Conservation (phyloP, 1,140 invertebrate species). For the Cylas formicarius region DNA sequence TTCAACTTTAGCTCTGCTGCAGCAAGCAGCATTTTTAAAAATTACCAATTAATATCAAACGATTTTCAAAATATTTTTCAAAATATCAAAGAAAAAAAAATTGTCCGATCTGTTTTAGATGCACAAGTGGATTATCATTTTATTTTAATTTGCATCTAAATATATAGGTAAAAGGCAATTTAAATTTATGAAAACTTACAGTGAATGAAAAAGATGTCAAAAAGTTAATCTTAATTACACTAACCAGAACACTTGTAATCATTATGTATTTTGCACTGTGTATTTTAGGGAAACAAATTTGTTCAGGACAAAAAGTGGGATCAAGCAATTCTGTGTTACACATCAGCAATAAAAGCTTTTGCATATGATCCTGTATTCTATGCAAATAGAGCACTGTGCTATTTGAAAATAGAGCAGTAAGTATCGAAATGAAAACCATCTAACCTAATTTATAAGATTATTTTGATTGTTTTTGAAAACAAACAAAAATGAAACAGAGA, state of each 20-base stretch:
- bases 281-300: constrained; percentile 68
- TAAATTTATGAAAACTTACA: background rate
- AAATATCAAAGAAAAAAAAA: too few species aligned
- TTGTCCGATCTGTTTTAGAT: too few species aligned
- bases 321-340: constrained; percentile 74
- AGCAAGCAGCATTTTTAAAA: constrained; percentile 9
- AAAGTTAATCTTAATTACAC: background rate
- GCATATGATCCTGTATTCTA: constrained; percentile 73
- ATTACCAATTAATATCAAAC: constrained; percentile 2
- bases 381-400: constrained; percentile 82
- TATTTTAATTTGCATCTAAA: too few species aligned
- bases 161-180: constrained; percentile 1
- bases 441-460: too few species aligned
- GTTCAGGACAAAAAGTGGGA: constrained; percentile 72
- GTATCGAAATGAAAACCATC: constrained; percentile 20
- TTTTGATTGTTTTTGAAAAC: too few species aligned
- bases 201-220: constrained; percentile 3
- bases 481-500: constrained; percentile 7
- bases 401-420: constrained; percentile 77
- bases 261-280: constrained; percentile 18
- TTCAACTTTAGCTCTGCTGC: background rate
- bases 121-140: too few species aligned
- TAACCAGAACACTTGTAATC: constrained; percentile 6
- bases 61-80: background rate
- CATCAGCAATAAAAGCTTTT: constrained; percentile 66